Evolutionary conservation across 2,888 invertebrate genomes (phyloP), one percentile per base, ranked within the genome.

Genomic region (Rhingia campestris): DNA sequence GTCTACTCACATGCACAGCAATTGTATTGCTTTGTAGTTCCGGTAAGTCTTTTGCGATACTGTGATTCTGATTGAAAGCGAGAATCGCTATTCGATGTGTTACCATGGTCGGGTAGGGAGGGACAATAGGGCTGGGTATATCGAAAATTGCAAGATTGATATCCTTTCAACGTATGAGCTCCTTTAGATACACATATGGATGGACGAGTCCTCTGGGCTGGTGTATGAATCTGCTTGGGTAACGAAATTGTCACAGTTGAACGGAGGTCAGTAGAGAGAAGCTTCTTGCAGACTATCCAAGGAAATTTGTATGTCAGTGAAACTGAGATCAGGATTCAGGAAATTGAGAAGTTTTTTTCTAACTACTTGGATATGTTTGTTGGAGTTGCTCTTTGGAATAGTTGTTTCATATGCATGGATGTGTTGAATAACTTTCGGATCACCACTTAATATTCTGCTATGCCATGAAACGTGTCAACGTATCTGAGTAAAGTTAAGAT

Each of bases 1-100:
- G 90, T 89, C 89, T 90, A 89, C 90, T 90, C 89, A 90, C 90
- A 90, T 90, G 90, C 88, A 90, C 90, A 89, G 91, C 90, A 90
- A 90, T 90, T 89, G 90, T 90, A 89, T 89, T 90, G 90, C 91
- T 90, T 87, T 90, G 91, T 89, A 91, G 89, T 89, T 90, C 91
- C 90, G 90, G 90, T 90, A 90, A 90, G 90, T 90, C 89, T 56
- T 76, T 75, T 43, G 3, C 12, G 0, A n/a, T 43, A 22, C 61
- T 30, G 58, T 54, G 69, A 66, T 74, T 80, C 69, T 84, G 73
- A 84, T 84, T 80, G 84, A 80, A 80, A 75, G 58, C 56, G 74
- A 84, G 80, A 70, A 79, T 6, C 9, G 7, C 9, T 56, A 39
- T 22, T 67, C 33, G 73, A 51, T 69, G 45, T 58, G 2, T 22